phyloP scores from a whole-genome alignment of 2,888 invertebrate species.

The Hirtodrosophila confusa region DNA sequence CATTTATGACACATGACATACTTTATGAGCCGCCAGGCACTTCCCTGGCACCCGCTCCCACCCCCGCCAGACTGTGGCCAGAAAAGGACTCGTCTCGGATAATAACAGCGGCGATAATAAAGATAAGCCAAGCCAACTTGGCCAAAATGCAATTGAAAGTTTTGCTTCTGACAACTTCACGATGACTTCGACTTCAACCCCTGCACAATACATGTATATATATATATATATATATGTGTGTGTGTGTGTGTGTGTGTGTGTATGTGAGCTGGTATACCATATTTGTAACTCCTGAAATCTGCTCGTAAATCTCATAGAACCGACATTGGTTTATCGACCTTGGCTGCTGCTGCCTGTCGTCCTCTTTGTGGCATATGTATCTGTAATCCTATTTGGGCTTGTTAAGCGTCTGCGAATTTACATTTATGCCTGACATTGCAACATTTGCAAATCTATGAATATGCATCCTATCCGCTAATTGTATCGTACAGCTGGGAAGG shows the following conservation, averaged over 20 bases:
- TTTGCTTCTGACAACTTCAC: slow-evolving; percentile 50
- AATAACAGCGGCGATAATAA: slow-evolving; percentile 69
- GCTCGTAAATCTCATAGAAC: slow-evolving; percentile 65
- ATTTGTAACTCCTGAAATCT: slow-evolving; percentile 37
- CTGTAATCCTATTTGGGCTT: slow-evolving; percentile 53
- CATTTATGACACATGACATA: slow-evolving; percentile 80
- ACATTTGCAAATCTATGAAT: background rate
- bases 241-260: no score
- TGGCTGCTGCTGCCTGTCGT: no score
- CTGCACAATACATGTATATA: no score
- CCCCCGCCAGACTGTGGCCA: background rate
- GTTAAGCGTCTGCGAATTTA: background rate
- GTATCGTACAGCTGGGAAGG: no score
- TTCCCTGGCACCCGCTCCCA: background rate
- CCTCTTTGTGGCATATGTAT: slow-evolving; percentile 47
- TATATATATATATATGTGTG: no score
- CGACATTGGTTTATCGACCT: slow-evolving; percentile 29
- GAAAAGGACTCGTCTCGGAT: slow-evolving; percentile 19
- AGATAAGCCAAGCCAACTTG: slow-evolving; percentile 70
- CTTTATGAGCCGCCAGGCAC: slow-evolving; percentile 56
- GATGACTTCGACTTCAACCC: slow-evolving; percentile 17
- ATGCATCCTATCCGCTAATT: no score
- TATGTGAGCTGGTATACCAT: slow-evolving; percentile 1
- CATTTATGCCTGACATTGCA: background rate
- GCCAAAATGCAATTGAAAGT: slow-evolving; percentile 71